Evolutionary conservation across 2,113 vertebrate species (phyloP).

Genomic region (Ciconia boyciana): DNA sequence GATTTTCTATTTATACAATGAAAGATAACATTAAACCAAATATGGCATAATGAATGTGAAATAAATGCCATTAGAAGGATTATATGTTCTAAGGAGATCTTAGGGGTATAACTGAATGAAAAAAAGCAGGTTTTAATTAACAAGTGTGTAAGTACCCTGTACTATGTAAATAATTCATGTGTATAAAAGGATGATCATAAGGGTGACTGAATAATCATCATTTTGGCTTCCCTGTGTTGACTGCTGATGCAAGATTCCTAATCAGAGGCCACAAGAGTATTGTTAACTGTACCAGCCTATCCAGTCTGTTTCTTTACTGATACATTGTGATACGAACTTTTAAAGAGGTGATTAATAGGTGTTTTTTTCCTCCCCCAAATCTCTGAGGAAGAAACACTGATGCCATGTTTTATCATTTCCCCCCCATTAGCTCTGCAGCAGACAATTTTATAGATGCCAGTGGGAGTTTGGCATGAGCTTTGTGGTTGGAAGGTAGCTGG

Average conservation of each 20-base stretch:
- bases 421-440: neutral
- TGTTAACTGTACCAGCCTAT: neutral
- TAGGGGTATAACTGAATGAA: neutral
- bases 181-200: slow-evolving; percentile 15
- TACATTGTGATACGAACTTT: neutral
- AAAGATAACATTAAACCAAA: neutral
- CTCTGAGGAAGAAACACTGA: neutral
- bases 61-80: slow-evolving; percentile 6
- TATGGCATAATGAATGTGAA: neutral
- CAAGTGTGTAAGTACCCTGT: neutral
- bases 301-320: neutral
- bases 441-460: neutral
- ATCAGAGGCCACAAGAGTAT: neutral
- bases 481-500: neutral
- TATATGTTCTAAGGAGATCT: neutral
- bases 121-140: slow-evolving; percentile 31
- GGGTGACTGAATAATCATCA: neutral
- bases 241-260: neutral
- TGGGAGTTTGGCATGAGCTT: neutral
- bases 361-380: neutral
- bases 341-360: neutral
- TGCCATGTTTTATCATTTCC: neutral
- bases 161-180: slow-evolving; percentile 37
- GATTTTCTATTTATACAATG: neutral
- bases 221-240: neutral